Conservation (phyloP, 2,797 vertebrate species). For the Tamandua tetradactyla region DNA sequence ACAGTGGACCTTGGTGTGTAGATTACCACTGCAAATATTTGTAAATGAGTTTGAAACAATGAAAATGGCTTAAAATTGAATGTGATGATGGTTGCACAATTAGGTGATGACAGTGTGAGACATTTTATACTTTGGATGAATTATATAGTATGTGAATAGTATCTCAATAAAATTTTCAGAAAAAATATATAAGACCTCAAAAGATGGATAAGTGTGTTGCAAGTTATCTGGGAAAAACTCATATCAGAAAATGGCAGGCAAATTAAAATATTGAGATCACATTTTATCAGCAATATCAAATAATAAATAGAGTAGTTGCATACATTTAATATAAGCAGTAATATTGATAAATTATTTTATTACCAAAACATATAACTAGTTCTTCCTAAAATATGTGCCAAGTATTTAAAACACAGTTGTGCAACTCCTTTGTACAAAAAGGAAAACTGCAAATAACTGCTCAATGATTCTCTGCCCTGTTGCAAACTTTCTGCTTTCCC, state of each 20-base stretch:
- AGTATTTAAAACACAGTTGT: neutral
- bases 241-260: neutral
- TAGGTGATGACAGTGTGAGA: no score
- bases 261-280: neutral
- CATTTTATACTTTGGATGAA: no score
- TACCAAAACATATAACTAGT: neutral
- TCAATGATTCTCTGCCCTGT: neutral
- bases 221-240: neutral
- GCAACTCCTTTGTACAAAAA: neutral
- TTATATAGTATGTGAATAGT: no score
- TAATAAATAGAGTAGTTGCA: neutral
- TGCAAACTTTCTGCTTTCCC: neutral
- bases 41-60: no score
- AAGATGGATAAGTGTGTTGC: neutral
- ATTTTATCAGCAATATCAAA: neutral
- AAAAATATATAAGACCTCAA: neutral
- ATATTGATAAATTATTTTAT: neutral
- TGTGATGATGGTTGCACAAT: no score
- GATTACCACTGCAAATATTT: no score
- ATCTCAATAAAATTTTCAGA: no score
- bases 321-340: neutral
- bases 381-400: neutral
- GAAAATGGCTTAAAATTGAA: no score
- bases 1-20: no score
- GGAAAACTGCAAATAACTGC: neutral